Conservation (phyloP, 2,888 invertebrate species). For the Therioaphis trifolii region DNA sequence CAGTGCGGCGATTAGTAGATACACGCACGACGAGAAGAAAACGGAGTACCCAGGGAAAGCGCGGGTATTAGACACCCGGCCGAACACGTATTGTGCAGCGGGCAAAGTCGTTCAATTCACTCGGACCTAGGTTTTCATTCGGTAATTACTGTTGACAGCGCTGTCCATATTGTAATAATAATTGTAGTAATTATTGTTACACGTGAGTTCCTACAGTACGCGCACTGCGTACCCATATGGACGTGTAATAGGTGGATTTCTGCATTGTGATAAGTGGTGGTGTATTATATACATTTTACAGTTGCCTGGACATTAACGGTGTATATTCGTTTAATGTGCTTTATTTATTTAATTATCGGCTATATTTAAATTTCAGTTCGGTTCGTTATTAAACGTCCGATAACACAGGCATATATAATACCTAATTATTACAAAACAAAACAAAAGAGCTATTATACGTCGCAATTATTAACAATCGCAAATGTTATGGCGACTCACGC, state of each 20-base stretch:
- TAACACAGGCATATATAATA: neutral
- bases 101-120: neutral
- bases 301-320: neutral
- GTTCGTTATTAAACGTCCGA: neutral
- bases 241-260: neutral
- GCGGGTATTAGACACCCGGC: neutral
- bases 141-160: neutral
- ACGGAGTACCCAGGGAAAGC: conserved; percentile 19
- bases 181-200: conserved; percentile 31
- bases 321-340: neutral
- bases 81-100: neutral
- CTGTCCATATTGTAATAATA: neutral
- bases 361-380: neutral
- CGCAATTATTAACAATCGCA: neutral
- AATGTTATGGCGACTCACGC: neutral
- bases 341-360: conserved; percentile 17
- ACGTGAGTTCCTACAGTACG: neutral
- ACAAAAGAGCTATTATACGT: conserved; percentile 21
- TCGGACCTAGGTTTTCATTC: conserved; percentile 5
- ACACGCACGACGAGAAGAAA: neutral
- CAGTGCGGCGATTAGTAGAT: no score
- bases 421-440: neutral
- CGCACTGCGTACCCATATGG: neutral
- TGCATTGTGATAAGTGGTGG: conserved; percentile 26
- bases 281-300: neutral